These are phyloP conservation scores for Melangyna quadrimaculata DNA, from an alignment of 2,888 invertebrate species.

Conservation along the genomic window DNA sequence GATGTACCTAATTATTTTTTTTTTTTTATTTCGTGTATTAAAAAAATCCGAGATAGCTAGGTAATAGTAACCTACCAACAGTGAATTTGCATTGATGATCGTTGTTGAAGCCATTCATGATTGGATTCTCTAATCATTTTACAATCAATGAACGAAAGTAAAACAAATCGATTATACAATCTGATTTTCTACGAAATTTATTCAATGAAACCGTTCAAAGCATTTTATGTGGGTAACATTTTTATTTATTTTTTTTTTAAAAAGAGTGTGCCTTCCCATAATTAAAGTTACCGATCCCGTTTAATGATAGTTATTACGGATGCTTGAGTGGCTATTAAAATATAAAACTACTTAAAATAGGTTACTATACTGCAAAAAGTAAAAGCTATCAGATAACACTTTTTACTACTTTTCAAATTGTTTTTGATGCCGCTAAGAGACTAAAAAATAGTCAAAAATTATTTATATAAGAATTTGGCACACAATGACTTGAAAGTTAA, in stretches of 20 bases:
- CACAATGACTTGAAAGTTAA: too few relatives aligned
- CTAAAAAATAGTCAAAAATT: not conserved
- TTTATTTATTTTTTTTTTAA: too few relatives aligned
- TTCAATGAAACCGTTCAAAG: conserved; percentile 7
- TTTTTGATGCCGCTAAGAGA: not conserved
- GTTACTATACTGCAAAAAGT: not conserved
- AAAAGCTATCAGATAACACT: not conserved
- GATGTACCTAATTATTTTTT: not conserved
- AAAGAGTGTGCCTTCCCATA: not conserved
- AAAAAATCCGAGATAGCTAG: not conserved
- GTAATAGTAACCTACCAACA: not conserved
- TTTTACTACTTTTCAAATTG: not conserved
- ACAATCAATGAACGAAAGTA: conserved; percentile 48
- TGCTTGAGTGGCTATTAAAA: not conserved
- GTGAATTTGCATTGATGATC: not conserved
- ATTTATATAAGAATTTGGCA: too few relatives aligned
- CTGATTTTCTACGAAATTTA: conserved; percentile 22
- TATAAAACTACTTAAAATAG: not conserved
- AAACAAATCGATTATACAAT: conserved; percentile 61
- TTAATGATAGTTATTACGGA: conserved; percentile 7
- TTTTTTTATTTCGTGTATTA: not conserved
- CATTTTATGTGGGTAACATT: conserved; percentile 7
- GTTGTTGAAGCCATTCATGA: conserved; percentile 32
- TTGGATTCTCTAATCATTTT: conserved; percentile 33
- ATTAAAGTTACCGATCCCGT: conserved; percentile 23